Conservation (phyloP, 2,797 vertebrate genomes). For the Lepus townsendii region DNA sequence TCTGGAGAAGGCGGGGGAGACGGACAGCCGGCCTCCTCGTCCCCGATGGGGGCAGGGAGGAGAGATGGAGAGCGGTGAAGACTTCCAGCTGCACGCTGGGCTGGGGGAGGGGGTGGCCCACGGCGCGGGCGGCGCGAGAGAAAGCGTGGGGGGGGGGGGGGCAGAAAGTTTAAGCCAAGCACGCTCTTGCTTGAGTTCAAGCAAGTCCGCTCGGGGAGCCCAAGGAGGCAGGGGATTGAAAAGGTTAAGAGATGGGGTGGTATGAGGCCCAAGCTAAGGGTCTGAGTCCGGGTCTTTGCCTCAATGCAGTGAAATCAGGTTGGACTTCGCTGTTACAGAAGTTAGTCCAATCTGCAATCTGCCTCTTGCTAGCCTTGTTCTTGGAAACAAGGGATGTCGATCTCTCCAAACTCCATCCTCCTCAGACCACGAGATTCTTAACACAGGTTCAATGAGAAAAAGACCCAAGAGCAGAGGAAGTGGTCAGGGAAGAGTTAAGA, state of each 20-base stretch:
- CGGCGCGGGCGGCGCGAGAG: constrained; percentile 2
- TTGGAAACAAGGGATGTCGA: constrained; percentile 33
- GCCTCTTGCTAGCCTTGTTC: constrained; percentile 25
- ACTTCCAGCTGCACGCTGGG: constrained; percentile 73
- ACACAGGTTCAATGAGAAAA: constrained; percentile 28
- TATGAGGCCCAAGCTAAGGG: background rate
- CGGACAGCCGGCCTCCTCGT: constrained; percentile 15
- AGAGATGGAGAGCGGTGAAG: constrained; percentile 63
- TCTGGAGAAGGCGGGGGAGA: constrained; percentile 63
- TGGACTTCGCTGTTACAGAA: constrained; percentile 24
- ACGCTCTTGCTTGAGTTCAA: too few relatives aligned
- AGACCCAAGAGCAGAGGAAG: background rate
- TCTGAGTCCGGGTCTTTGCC: constrained; percentile 14
- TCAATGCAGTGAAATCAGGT: constrained; percentile 23
- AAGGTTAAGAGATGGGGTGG: background rate
- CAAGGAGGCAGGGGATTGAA: background rate
- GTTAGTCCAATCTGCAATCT: constrained; percentile 30
- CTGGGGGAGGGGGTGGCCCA: constrained; percentile 11
- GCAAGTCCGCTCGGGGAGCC: background rate
- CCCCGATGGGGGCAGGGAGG: constrained; percentile 65
- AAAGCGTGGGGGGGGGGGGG: background rate
- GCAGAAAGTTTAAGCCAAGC: constrained; percentile 46
- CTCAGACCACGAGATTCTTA: background rate
- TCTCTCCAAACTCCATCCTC: constrained; percentile 1
- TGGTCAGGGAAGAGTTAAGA: background rate